A percentile compares a stretch with the other conserved stretches of the same genome.
Evolutionary conservation across 1,140 invertebrate species (phyloP).

Genomic region (Drosophila pseudoananassae): DNA sequence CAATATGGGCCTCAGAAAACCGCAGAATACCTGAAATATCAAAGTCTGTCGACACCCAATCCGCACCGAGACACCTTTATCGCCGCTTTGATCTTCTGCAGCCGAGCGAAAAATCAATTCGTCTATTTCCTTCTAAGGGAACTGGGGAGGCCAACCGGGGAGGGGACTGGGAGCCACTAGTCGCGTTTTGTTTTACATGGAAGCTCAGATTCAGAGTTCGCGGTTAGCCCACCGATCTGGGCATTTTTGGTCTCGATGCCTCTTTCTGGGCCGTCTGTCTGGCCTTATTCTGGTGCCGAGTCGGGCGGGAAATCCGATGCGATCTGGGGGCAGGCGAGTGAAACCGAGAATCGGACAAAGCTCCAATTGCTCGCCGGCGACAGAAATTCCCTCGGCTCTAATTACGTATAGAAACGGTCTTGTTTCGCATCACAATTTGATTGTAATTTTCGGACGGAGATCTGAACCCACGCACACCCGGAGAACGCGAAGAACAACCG

Average conservation of each 20-base stretch:
- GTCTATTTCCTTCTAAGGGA: conserved; percentile 60
- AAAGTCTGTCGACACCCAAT: conserved; percentile 58
- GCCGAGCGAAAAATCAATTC: conserved; percentile 77
- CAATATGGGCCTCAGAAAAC: conserved; percentile 30
- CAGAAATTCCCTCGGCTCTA: conserved; percentile 44
- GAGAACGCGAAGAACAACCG: conserved; percentile 4
- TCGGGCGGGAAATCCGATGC: conserved; percentile 42
- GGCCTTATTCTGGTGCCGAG: conserved; percentile 61
- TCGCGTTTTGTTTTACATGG: conserved; percentile 72
- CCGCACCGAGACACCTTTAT: conserved; percentile 6
- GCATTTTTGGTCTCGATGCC: conserved; percentile 51
- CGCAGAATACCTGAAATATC: conserved; percentile 49
- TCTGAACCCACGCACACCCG: conserved; percentile 37
- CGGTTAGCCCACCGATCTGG: conserved; percentile 49
- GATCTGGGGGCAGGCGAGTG: conserved; percentile 32
- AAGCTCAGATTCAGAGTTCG: conserved; percentile 53
- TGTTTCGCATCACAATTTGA: conserved; percentile 50
- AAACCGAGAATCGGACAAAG: conserved; percentile 27
- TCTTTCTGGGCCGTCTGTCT: conserved; percentile 11
- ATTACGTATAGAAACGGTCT: conserved; percentile 56
- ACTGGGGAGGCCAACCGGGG: not conserved
- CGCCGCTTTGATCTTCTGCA: conserved; percentile 77
- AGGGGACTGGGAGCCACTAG: conserved; percentile 22
- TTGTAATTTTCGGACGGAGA: conserved; percentile 37
- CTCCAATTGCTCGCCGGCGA: conserved; percentile 18